Evolutionary conservation across 2,888 invertebrate species (phyloP).

Genomic region (Hyalella azteca): DNA sequence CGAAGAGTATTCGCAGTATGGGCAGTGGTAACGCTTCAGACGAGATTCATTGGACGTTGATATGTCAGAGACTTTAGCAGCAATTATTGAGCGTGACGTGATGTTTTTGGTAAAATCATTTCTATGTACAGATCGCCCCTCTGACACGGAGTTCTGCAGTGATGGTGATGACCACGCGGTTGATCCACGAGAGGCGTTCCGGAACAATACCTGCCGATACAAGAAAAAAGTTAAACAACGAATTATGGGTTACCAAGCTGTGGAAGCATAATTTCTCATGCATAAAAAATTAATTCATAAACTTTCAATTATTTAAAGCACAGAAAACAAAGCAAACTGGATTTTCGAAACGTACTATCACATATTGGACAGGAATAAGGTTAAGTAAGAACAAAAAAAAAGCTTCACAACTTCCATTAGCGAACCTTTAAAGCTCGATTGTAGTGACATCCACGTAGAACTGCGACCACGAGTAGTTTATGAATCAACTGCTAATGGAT

Average conservation of each 20-base stretch:
- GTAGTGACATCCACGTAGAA: no score
- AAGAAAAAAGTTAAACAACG: neutral
- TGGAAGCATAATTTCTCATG: no score
- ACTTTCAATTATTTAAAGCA: no score
- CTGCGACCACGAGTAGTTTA: no score
- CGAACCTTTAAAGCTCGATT: no score
- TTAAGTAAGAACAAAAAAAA: no score
- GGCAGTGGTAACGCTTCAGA: slow-evolving; percentile 38
- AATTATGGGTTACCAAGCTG: neutral
- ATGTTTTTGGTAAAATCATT: neutral
- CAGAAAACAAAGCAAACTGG: no score
- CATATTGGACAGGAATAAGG: no score
- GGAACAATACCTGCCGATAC: neutral
- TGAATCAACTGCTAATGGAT: no score
- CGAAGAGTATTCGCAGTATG: slow-evolving; percentile 52
- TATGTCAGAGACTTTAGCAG: neutral
- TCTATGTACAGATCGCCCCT: neutral
- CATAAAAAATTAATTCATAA: no score
- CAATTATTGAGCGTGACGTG: neutral
- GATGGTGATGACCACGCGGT: neutral
- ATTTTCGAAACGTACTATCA: no score
- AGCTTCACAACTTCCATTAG: no score
- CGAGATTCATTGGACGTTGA: neutral
- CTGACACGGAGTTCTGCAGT: neutral
- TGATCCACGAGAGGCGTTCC: neutral